A percentile compares a stretch with the other conserved stretches of the same genome.
Conservation (phyloP, 1,140 invertebrate species). For the Drepana arcuata region DNA sequence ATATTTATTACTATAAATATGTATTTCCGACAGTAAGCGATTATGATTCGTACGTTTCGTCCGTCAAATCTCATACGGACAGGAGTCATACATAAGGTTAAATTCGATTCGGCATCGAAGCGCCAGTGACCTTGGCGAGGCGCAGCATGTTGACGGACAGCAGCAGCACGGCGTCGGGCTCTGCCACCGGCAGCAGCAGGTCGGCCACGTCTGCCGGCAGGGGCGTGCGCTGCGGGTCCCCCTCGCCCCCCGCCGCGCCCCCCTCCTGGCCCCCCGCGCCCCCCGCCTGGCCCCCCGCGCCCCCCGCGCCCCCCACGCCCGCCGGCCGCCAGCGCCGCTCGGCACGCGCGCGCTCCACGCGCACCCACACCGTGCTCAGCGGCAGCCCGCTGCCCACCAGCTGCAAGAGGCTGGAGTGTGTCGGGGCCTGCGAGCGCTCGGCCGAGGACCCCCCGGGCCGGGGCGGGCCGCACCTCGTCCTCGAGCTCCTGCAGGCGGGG, state of each 20-base stretch:
- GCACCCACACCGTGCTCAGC: slow-evolving; percentile 37
- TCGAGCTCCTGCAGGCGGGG: slow-evolving; percentile 21
- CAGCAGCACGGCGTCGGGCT: slow-evolving; percentile 5
- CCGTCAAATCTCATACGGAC: too few species aligned
- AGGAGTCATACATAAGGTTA: too few species aligned
- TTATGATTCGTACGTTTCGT: too few species aligned
- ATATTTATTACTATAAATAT: too few species aligned
- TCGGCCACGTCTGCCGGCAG: slow-evolving; percentile 33
- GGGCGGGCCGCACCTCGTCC: slow-evolving; percentile 28
- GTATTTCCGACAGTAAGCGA: too few species aligned
- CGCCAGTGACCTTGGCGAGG: slow-evolving; percentile 10
- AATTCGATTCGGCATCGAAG: too few species aligned
- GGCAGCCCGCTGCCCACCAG: slow-evolving; percentile 33
- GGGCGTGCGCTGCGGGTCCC: slow-evolving; percentile 37
- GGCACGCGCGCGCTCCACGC: slow-evolving; percentile 39
- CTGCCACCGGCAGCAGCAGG: slow-evolving; percentile 26
- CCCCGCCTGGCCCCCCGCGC: slow-evolving; percentile 16
- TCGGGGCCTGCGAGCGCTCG: not conserved
- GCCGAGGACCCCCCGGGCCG: slow-evolving; percentile 20
- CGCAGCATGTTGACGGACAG: slow-evolving; percentile 15
- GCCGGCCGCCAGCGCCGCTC: slow-evolving; percentile 32
- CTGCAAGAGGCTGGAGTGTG: slow-evolving; percentile 8
- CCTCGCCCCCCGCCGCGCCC: slow-evolving; percentile 2
- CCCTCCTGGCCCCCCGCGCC: slow-evolving; percentile 33
- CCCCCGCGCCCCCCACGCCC: not conserved